These are phyloP conservation scores for Lerema accius DNA, from an alignment of 1,140 invertebrate species.

Conservation along the genomic window DNA sequence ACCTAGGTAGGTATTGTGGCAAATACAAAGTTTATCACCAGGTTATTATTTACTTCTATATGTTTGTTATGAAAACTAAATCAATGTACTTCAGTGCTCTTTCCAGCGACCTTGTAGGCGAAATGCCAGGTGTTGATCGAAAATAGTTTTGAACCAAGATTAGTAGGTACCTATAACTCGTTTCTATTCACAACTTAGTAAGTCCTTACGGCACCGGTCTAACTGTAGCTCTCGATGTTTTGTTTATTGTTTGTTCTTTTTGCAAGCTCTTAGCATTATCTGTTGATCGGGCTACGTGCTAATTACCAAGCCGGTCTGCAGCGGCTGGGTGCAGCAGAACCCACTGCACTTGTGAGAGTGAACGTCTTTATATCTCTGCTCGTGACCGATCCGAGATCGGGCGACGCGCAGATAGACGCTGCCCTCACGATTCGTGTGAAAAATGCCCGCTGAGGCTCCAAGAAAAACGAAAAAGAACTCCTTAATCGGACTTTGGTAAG, in stretches of 20 bases:
- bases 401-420: conserved; percentile 23
- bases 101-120: too few relatives aligned
- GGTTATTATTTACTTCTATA: too few relatives aligned
- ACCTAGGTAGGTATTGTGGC: too few relatives aligned
- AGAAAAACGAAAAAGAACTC: conserved; percentile 18
- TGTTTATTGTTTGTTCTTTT: conserved; percentile 15
- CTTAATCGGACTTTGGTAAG: conserved; percentile 17
- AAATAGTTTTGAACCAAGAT: neutral
- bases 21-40: too few relatives aligned
- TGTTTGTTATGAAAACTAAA: too few relatives aligned
- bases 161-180: conserved; percentile 4
- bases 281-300: conserved; percentile 27
- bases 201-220: conserved; percentile 9
- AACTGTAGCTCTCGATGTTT: conserved; percentile 22
- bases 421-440: conserved; percentile 28
- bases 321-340: neutral
- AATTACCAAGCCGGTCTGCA: conserved; percentile 25
- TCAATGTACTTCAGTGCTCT: too few relatives aligned
- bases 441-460: conserved; percentile 19
- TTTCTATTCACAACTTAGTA: neutral
- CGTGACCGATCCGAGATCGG: conserved; percentile 27
- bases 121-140: too few relatives aligned
- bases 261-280: conserved; percentile 30
- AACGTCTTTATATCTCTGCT: conserved; percentile 26
- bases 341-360: conserved; percentile 1